Evolutionary conservation across 2,113 vertebrate species (phyloP).

Genomic region (Mugil cephalus): DNA sequence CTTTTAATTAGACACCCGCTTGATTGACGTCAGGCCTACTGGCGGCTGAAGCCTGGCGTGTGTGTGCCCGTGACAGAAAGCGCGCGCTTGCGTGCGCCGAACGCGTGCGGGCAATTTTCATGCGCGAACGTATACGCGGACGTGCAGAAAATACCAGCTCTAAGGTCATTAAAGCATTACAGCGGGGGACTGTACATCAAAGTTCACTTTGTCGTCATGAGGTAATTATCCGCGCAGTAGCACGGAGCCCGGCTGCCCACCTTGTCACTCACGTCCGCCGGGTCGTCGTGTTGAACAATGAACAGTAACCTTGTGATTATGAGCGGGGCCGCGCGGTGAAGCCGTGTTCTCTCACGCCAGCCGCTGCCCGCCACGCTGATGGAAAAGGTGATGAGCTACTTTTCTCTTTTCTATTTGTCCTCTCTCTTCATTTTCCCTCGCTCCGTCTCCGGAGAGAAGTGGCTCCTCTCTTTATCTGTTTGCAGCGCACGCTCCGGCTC

Average conservation of each 20-base stretch:
- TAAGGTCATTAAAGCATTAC: constrained; percentile 76
- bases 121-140: constrained; percentile 58
- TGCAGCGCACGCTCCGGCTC: constrained; percentile 73
- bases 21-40: constrained; percentile 84
- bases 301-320: constrained; percentile 78
- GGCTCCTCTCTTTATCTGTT: constrained; percentile 79
- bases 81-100: constrained; percentile 24
- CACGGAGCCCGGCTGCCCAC: constrained; percentile 61
- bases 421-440: constrained; percentile 34
- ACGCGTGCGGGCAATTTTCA: constrained; percentile 47
- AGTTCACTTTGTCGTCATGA: constrained; percentile 82
- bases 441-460: constrained; percentile 57
- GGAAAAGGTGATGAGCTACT: constrained; percentile 72
- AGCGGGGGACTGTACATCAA: constrained; percentile 73
- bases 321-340: constrained; percentile 65
- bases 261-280: constrained; percentile 76
- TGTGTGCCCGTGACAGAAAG: constrained; percentile 16
- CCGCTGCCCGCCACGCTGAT: constrained; percentile 59
- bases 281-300: constrained; percentile 76
- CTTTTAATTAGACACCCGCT: constrained; percentile 92
- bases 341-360: constrained; percentile 49
- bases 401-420: constrained; percentile 62
- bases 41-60: constrained; percentile 60
- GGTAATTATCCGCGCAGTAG: constrained; percentile 78
- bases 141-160: constrained; percentile 62